A percentile compares a stretch with the other conserved stretches of the same genome.
phyloP scores from a whole-genome alignment of 2,888 invertebrate species.

The Neria commutata region DNA sequence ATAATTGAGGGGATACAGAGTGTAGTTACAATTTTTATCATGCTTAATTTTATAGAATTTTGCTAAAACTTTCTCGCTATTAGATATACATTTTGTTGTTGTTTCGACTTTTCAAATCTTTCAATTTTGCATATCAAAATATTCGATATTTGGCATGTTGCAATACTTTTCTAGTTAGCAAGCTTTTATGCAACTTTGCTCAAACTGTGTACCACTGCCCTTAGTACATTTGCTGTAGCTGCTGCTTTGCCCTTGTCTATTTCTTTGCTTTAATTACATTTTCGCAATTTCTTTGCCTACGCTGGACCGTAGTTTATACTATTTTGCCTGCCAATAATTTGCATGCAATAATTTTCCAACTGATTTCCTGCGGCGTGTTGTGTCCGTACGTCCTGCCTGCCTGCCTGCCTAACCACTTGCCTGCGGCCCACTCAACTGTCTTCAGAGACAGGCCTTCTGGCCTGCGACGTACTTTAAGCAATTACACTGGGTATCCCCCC shows the following conservation, averaged over 20 bases:
- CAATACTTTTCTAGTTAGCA: too few relatives aligned
- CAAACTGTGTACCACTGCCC: too few relatives aligned
- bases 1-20: conserved; percentile 59
- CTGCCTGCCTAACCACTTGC: too few relatives aligned
- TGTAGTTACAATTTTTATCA: conserved; percentile 54
- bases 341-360: conserved; percentile 31
- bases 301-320: not conserved
- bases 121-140: too few relatives aligned
- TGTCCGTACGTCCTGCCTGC: too few relatives aligned
- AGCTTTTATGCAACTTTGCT: too few relatives aligned
- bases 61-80: not conserved
- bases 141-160: too few relatives aligned
- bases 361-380: conserved; percentile 33
- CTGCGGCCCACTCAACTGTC: too few relatives aligned
- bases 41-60: not conserved
- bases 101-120: conserved; percentile 1
- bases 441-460: too few relatives aligned
- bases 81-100: not conserved
- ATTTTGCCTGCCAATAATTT: not conserved
- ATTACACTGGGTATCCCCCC: conserved; percentile 52
- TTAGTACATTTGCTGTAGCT: not conserved
- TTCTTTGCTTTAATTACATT: not conserved
- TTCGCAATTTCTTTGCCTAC: not conserved
- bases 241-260: not conserved
- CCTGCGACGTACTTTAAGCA: conserved; percentile 46